These are phyloP conservation scores for Peromyscus californicus DNA, from an alignment of 2,113 vertebrate genomes.

Conservation along the genomic window DNA sequence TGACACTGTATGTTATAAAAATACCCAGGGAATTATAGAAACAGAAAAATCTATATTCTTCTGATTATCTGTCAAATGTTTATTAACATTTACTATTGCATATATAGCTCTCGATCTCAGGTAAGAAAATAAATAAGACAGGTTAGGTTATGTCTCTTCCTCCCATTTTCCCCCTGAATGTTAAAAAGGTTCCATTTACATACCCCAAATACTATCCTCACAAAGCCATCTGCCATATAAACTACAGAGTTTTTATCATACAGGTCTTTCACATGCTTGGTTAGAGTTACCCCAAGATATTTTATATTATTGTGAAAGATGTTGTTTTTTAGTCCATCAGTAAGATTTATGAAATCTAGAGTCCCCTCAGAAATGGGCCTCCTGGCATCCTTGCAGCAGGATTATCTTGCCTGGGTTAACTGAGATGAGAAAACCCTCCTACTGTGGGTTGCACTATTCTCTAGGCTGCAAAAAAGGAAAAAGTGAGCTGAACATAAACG, in stretches of 20 bases:
- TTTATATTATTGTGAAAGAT: neutral
- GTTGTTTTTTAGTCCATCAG: neutral
- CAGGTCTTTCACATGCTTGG: neutral
- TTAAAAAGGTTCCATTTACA: constrained; percentile 11
- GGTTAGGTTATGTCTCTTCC: too few species aligned
- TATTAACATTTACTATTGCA: neutral
- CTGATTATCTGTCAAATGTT: neutral
- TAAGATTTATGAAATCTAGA: neutral
- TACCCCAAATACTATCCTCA: neutral
- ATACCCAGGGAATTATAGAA: neutral
- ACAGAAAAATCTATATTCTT: neutral
- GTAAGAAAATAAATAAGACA: neutral
- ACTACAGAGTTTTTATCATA: neutral
- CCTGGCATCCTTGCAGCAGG: neutral
- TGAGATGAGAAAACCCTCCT: neutral
- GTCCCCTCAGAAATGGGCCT: too few species aligned
- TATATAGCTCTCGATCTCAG: neutral
- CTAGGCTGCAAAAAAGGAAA: neutral
- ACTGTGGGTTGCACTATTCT: neutral
- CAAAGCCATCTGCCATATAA: constrained; percentile 28
- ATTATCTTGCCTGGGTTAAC: neutral
- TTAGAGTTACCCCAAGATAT: neutral
- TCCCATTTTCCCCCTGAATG: neutral
- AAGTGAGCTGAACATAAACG: neutral
- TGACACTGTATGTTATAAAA: constrained; percentile 1